These are phyloP conservation scores for Spilarctia lutea DNA, from an alignment of 2,888 invertebrate genomes.

Conservation along the genomic window DNA sequence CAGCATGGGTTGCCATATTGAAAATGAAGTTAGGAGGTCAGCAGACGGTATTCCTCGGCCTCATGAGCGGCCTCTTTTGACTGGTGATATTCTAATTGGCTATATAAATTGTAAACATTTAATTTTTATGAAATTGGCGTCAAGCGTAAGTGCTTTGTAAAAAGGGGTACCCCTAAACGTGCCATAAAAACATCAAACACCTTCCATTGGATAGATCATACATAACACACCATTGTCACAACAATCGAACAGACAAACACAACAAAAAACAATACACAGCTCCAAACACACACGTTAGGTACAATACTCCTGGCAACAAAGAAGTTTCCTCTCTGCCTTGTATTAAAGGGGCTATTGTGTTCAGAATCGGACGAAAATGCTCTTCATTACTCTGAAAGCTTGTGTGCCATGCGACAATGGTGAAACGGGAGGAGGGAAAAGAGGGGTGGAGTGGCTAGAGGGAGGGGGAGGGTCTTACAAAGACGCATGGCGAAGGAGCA, in stretches of 20 bases:
- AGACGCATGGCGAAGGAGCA: constrained; percentile 79
- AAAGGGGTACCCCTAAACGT: constrained; percentile 24
- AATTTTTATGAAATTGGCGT: not conserved
- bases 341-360: constrained; percentile 84
- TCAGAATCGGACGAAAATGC: constrained; percentile 87
- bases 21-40: too few relatives aligned
- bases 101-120: not conserved
- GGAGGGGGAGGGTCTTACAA: constrained; percentile 67
- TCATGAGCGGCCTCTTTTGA: too few relatives aligned
- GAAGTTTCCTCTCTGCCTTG: constrained; percentile 83
- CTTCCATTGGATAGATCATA: constrained; percentile 58
- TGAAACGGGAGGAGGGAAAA: constrained; percentile 58
- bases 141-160: not conserved
- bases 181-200: constrained; percentile 52
- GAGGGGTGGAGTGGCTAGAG: constrained; percentile 41
- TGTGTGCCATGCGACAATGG: constrained; percentile 85
- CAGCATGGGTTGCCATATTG: too few relatives aligned
- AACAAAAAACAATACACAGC: constrained; percentile 65
- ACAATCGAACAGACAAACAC: constrained; percentile 80
- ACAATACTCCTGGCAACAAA: constrained; percentile 80
- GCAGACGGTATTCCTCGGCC: too few relatives aligned
- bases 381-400: constrained; percentile 88
- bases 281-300: constrained; percentile 79
- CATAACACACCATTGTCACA: constrained; percentile 66
- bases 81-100: too few relatives aligned